Base-by-base conservation (phyloP, 1,140 invertebrate species). In the Drosophila kikkawai region DNA sequence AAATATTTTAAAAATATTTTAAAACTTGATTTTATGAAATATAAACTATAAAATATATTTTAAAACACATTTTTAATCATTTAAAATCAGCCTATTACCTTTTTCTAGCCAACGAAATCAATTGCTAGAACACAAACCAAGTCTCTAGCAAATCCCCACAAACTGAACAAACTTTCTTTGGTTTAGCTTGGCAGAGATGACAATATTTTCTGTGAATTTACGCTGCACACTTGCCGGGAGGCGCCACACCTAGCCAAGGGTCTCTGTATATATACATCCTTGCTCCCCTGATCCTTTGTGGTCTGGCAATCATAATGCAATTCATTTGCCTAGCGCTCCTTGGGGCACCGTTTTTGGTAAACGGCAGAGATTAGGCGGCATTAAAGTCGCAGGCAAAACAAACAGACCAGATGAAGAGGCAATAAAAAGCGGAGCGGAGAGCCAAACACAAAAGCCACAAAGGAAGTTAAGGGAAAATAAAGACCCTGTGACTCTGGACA, bases 331-430 rank as follows among this genome's bases (percentile, higher is more conserved):
- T 74, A 78, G 69, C 78, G 78, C 61, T 84, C 84, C 84, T 84
- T 66, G 80, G 84, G 84, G 85, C 81, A 69, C 69, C 80, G 82
- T 87, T 88, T 86, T 86, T 78, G 84, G 76, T 88, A 87, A 87
- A 88, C 77, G 84, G 77, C 85, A 81, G 78, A 88, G 84, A 88
- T 88, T 88, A 88, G 82, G 84, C 85, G 59, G 85, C 85, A 84
- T 84, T 88, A 69, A 78, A 84, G 74, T 83, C 76, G 75, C 75
- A 78, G 66, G 69, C 80, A 88, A 85, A 86, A 60, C 79, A 74
- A 74, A 73, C 53, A 74, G 32, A 42, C 22, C 68, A 58, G 42
- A 73, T 74, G 68, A 60, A 60, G 69, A 73, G 68, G 83, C 82
- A 82, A 86, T 86, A 86, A 86, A 85, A 86, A 79, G 26, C 36